Percentiles rank a stretch among this genome's conserved stretches.
phyloP scores from a whole-genome alignment of 2,113 vertebrate species.

The Lycaon pictus region DNA sequence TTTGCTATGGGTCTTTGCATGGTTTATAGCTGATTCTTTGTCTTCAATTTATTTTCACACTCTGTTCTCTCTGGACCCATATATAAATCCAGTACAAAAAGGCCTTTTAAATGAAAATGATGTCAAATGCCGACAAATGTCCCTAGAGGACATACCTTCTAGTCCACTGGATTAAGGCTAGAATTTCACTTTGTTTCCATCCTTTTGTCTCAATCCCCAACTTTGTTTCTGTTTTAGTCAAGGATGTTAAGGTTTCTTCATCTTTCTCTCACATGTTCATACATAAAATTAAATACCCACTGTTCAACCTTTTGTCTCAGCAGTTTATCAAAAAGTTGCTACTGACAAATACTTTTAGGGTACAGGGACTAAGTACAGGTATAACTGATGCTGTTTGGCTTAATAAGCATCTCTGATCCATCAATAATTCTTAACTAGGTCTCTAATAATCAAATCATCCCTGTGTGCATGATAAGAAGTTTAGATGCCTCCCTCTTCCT shows the following conservation, averaged over 20 bases:
- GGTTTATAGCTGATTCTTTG: slow-evolving; percentile 49
- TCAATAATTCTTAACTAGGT: slow-evolving; percentile 16
- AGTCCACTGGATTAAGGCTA: slow-evolving; percentile 37
- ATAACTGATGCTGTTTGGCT: background rate
- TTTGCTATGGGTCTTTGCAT: slow-evolving; percentile 50
- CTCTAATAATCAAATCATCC: background rate
- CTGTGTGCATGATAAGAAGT: background rate
- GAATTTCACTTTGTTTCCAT: slow-evolving; percentile 33
- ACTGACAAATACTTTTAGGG: background rate
- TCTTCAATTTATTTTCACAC: slow-evolving; percentile 52
- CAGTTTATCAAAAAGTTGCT: background rate
- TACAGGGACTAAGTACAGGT: background rate
- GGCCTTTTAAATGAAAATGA: slow-evolving; percentile 59
- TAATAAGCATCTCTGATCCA: background rate
- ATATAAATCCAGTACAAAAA: slow-evolving; percentile 58
- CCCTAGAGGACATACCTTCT: background rate
- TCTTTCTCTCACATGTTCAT: background rate
- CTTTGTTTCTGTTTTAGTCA: slow-evolving; percentile 35
- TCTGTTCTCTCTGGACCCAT: slow-evolving; percentile 4
- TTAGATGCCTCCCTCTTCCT: background rate
- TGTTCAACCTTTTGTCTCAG: background rate
- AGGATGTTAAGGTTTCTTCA: slow-evolving; percentile 15
- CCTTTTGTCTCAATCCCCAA: slow-evolving; percentile 2
- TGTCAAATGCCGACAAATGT: slow-evolving; percentile 17
- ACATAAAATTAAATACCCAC: background rate